phyloP scores from a whole-genome alignment of 1,140 invertebrate genomes.

The Drosophila santomea region DNA sequence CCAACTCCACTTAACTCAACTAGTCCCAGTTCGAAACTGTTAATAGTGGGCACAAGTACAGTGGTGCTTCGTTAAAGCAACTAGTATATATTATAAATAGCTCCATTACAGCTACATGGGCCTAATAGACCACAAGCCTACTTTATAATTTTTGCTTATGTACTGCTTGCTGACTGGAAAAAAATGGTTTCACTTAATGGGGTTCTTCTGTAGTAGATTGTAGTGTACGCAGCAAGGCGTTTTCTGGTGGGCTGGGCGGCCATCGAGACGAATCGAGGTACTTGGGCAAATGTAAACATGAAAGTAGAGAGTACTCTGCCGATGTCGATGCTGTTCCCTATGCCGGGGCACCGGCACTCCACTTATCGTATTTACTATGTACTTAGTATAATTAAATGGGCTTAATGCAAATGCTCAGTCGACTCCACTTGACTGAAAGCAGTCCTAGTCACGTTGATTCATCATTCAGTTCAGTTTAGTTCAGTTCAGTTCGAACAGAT shows the following conservation, averaged over 20 bases:
- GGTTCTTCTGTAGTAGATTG: slow-evolving; percentile 14
- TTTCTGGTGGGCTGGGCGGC: slow-evolving; percentile 9
- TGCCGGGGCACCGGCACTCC: slow-evolving; percentile 35
- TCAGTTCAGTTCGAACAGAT: slow-evolving; percentile 39
- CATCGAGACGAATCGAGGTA: slow-evolving; percentile 35
- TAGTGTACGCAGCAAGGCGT: slow-evolving; percentile 49
- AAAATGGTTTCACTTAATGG: no score
- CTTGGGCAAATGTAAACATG: slow-evolving; percentile 59
- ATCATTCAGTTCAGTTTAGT: slow-evolving; percentile 33
- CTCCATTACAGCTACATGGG: no score
- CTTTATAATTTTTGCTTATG: no score
- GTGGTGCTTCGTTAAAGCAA: not conserved
- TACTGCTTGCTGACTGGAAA: no score
- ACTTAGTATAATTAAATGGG: slow-evolving; percentile 83
- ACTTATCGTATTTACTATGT: slow-evolving; percentile 76
- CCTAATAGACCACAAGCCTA: no score
- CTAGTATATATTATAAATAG: no score
- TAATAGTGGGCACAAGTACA: slow-evolving; percentile 30
- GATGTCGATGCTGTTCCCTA: slow-evolving; percentile 18
- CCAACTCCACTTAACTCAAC: slow-evolving; percentile 37
- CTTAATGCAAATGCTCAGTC: slow-evolving; percentile 70
- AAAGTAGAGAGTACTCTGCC: slow-evolving; percentile 42
- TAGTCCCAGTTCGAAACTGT: slow-evolving; percentile 28
- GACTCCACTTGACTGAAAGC: not conserved
- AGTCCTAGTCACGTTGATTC: slow-evolving; percentile 53